Base-by-base conservation (phyloP, 2,113 vertebrate genomes). In the Periophthalmus modestus region DNA sequence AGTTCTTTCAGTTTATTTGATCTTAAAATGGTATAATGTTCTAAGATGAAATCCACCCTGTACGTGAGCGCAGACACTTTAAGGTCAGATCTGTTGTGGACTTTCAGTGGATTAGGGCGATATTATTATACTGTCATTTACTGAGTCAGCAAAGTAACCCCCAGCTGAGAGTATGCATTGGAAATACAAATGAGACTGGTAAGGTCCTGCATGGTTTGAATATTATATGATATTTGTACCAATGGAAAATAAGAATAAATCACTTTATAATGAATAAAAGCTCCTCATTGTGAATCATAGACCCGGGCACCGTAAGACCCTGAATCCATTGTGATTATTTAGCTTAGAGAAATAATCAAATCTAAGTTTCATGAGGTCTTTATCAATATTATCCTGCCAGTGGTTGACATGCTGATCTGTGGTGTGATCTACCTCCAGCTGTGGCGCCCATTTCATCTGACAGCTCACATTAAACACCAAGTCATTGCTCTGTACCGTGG, bases 401-500 rank as follows among this genome's bases (percentile, higher is more conserved):
- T 70, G 75, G 82, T 83, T 82, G 85, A 82, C 88, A 87, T 74
- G 80, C 84, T 87, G 83, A 83, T 90, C 81, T 72, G 82, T 80
- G 82, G 83, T 68, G 72, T 84, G 62, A 88, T 88, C 87, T 84
- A 79, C 84, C 84, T 65, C 88, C 87, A 90, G 89, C 90, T 91
- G 90, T 83, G 84, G 58, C 74, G 78, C 80, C 82, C 82, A 89
- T 88, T 90, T 88, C 71, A 85, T 86, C 82, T 89, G 88, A 92
- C 89, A 90, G 87, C 86, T 77, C 77, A 90, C 85, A 96, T 95
- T 95, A 96, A 96, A 95, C 95, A 94, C 92, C 93, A 95, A 96
- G 96, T 95, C 94, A 94, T 95, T 95, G 96, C 95, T 95, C 95
- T 95, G 94, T 93, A 94, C 96, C 95, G 95, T 93, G 95, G 96